Evolutionary conservation across 2,797 vertebrate species (phyloP).

Genomic region (Streptopelia turtur): DNA sequence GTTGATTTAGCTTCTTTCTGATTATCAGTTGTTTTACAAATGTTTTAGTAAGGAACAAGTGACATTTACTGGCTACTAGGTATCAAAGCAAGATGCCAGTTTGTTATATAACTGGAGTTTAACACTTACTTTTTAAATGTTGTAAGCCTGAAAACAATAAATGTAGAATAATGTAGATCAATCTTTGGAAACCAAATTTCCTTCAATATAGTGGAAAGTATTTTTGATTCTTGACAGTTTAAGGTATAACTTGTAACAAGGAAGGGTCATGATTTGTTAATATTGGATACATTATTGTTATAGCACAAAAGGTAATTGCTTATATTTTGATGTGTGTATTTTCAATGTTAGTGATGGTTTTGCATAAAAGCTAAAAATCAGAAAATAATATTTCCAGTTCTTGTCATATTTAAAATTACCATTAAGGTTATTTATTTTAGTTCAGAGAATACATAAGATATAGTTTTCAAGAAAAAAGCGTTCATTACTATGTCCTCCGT

Average conservation of each 20-base stretch:
- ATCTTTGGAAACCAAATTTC: background rate
- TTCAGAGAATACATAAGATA: background rate
- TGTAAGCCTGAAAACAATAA: background rate
- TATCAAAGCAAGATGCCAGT: background rate
- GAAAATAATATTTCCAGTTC: background rate
- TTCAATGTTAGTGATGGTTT: background rate
- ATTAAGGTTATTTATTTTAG: background rate
- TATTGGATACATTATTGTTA: background rate
- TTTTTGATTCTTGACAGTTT: background rate
- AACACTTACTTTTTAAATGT: background rate
- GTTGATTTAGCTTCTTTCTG: slow-evolving; percentile 12
- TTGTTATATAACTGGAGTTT: background rate
- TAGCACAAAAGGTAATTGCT: background rate
- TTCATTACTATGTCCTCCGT: background rate
- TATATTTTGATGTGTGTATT: background rate
- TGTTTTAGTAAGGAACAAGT: background rate
- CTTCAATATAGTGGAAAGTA: background rate
- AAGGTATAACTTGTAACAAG: background rate
- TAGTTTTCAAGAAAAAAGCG: background rate
- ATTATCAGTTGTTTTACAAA: background rate
- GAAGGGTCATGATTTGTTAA: accelerated
- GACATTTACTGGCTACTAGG: background rate
- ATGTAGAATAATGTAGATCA: background rate
- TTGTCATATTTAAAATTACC: background rate
- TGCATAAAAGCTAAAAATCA: background rate